These are phyloP conservation scores for Drosophila atripex DNA, from an alignment of 2,888 invertebrate genomes.

Conservation along the genomic window DNA sequence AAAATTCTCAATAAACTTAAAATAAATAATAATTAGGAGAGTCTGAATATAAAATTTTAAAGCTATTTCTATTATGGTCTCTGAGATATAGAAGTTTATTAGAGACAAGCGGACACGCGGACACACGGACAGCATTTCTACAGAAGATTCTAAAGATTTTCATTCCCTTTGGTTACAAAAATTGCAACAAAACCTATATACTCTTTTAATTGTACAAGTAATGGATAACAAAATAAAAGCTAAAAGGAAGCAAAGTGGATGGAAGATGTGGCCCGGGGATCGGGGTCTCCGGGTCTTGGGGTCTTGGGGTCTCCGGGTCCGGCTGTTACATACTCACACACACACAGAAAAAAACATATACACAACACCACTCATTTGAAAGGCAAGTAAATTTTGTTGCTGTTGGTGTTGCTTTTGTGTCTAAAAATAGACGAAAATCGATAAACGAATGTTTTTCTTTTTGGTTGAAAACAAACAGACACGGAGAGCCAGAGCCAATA, in stretches of 20 bases:
- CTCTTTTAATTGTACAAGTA: too few relatives aligned
- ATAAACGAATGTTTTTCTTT: conserved; percentile 80
- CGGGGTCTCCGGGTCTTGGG: conserved; percentile 7
- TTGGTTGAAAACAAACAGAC: conserved; percentile 59
- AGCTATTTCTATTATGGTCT: too few relatives aligned
- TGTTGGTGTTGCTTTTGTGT: conserved; percentile 39
- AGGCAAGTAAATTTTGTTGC: conserved; percentile 73
- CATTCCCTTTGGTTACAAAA: too few relatives aligned
- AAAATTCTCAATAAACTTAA: background rate
- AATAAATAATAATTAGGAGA: background rate
- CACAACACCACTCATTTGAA: conserved; percentile 62
- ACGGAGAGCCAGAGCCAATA: conserved; percentile 2
- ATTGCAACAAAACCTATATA: too few relatives aligned
- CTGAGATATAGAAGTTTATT: too few relatives aligned
- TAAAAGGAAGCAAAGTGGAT: background rate
- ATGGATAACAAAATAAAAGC: background rate
- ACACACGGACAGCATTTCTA: too few relatives aligned
- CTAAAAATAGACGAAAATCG: conserved; percentile 83
- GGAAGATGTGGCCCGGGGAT: conserved; percentile 2
- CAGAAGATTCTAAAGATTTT: too few relatives aligned
- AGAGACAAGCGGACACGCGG: too few relatives aligned
- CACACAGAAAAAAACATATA: background rate
- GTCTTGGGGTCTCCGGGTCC: conserved; percentile 24
- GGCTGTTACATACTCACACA: conserved; percentile 23
- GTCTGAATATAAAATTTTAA: too few relatives aligned